These are phyloP conservation scores for Idaea aversata DNA, from an alignment of 2,888 invertebrate species.

Conservation along the genomic window DNA sequence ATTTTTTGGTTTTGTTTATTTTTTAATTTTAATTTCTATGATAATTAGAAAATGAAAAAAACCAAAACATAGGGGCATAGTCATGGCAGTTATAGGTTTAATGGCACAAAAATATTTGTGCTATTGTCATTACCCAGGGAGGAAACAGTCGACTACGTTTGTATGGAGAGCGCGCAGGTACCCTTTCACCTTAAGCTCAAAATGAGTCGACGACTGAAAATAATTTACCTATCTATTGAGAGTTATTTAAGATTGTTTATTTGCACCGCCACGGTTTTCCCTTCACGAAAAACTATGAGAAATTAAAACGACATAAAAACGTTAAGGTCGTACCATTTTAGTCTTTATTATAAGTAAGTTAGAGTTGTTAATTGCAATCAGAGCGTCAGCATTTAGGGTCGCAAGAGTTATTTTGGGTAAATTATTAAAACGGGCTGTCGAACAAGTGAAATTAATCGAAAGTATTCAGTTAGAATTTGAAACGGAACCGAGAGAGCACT, in stretches of 20 bases:
- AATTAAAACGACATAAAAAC: constrained; percentile 35
- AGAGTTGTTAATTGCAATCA: constrained; percentile 39
- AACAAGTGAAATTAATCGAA: constrained; percentile 65
- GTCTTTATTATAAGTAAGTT: constrained; percentile 34
- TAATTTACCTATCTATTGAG: constrained; percentile 57
- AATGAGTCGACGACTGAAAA: constrained; percentile 46
- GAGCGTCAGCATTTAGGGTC: constrained; percentile 32
- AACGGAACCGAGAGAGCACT: constrained; percentile 40
- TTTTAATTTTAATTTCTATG: no score
- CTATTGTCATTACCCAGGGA: no score
- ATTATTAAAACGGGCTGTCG: constrained; percentile 67
- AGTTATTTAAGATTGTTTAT: constrained; percentile 62
- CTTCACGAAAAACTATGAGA: constrained; percentile 39
- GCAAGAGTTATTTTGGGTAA: constrained; percentile 45
- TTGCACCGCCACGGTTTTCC: constrained; percentile 44
- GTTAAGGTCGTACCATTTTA: constrained; percentile 23
- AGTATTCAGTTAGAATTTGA: constrained; percentile 61
- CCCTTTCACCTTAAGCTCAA: no score
- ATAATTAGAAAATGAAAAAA: no score
- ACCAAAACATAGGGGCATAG: no score
- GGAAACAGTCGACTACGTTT: no score
- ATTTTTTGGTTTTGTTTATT: no score
- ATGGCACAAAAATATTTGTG: no score
- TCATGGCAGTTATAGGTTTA: no score
- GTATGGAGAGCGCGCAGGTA: no score